Base-by-base conservation (phyloP, 2,113 vertebrate species). In the Sebastes schlegelii region DNA sequence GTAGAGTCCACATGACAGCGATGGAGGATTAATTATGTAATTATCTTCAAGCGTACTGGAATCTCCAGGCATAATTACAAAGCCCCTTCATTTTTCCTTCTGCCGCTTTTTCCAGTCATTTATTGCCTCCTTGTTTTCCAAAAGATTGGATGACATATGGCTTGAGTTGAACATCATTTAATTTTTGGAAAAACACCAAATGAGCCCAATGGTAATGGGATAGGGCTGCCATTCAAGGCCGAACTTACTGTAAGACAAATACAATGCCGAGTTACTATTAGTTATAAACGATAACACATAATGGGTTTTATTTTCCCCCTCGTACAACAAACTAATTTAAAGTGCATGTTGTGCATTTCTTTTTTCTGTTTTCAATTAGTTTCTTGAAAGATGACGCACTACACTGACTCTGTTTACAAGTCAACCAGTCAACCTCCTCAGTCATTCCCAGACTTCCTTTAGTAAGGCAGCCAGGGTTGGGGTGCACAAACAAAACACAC, bases 1-100 rank as follows among this genome's bases (percentile, higher is more conserved):
- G 83, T 52, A 4, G 46, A 67, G 74, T 72, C 85, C 77, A 80
- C 74, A 68, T 73, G 82, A 83, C 74, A 84, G 82, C 65, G 8
- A 90, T 91, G 63, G 74, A 90, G 85, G 84, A 91, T 93, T 93
- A 91, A 93, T 91, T 91, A 88, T 80, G 87, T 89, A 91, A 94
- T 94, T 93, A 94, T 91, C 80, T 86, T 81, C 58, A 82, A 84
- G 86, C 73, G 34, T 84, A 77, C 68, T 87, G 77, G 77, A 89
- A 80, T 92, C 78, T 88, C 67, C 79, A 82, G 78, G 72, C 76
- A 63, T 93, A 93, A 93, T 92, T 92, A 91, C 83, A 88, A 84
- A 89, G 80, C 67, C 79, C 85, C 86, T 92, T 93, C 79, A 88
- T 92, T 92, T 91, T 92, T 86, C 76, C 80, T 82, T 80, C 74